Evolutionary conservation across 1,140 invertebrate genomes (phyloP), one percentile per base, ranked within the genome.

Genomic region (Tetragnatha versicolor): DNA sequence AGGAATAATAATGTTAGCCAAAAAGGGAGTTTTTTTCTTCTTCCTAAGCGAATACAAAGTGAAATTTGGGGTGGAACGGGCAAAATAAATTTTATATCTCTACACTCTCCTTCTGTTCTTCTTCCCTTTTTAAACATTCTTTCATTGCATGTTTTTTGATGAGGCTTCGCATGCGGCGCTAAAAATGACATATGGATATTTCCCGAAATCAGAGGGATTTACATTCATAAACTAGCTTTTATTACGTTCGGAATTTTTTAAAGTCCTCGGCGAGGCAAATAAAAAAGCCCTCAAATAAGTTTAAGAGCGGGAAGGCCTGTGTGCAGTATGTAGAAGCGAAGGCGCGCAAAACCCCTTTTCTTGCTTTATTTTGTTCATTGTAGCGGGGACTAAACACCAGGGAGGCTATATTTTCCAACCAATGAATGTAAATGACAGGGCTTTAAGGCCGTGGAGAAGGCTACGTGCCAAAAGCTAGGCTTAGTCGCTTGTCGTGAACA

Each of bases 181-280:
- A 42, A 72, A 72, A 58, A 72, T 72, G 69, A 72, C 69, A 58
- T 55, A 72, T 72, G 69, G 69, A 58, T 72, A 72, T 72, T 72
- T 72, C 42, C 51, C 35, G 69, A 72, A 72, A 72, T 72, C 69
- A 72, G 69, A 33, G 7, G 37, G 69, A 72, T 72, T 72, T 72
- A 72, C 69, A 72, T 72, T 42, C 47, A 72, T 72, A 58, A 72
- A 72, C 69, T 49, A 72, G 69, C 69, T 72, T 72, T 72, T 72
- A 72, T 72, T 72, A 72, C 51, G 58, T 72, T 72, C 47, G 22
- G 53, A 72, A 22, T 69, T 58, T 72, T 51, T 58, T n/a, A n/a
- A n/a, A n/a, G n/a, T 10, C 35, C 31, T 69, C 17, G 31, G 9
- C 14, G 17, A 42, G n/a, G 49, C 25, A 47, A 6, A 33, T 14